phyloP scores from a whole-genome alignment of 2,113 vertebrate species.

The Ascaphus truei region DNA sequence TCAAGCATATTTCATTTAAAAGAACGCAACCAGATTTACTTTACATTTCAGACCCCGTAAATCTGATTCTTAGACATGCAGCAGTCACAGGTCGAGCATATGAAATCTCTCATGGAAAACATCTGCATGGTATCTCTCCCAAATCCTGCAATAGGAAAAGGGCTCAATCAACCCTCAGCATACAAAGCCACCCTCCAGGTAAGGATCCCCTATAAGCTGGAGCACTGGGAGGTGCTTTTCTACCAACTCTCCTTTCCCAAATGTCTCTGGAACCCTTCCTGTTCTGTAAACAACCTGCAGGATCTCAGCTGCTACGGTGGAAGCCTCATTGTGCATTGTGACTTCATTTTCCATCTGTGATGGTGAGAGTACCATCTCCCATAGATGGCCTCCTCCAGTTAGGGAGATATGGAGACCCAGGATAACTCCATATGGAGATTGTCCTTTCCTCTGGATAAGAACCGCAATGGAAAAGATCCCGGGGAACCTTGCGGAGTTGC shows the following conservation, averaged over 20 bases:
- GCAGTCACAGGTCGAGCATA: too few relatives aligned
- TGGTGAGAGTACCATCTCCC: neutral
- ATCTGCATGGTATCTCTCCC: too few relatives aligned
- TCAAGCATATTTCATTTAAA: too few relatives aligned
- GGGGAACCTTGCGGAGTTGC: neutral
- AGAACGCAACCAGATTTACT: too few relatives aligned
- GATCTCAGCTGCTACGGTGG: neutral
- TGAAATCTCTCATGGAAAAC: too few relatives aligned
- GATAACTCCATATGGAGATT: neutral
- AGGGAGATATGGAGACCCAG: neutral
- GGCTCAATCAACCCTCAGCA: too few relatives aligned
- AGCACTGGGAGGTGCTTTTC: neutral
- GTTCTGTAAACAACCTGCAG: neutral
- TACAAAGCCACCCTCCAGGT: conserved; percentile 21
- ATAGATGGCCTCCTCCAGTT: neutral
- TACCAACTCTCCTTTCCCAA: neutral
- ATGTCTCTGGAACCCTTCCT: neutral
- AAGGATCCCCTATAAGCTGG: neutral
- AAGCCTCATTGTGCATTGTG: neutral
- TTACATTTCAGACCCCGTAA: too few relatives aligned
- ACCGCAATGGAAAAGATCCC: neutral
- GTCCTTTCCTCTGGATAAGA: neutral
- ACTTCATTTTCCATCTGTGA: neutral
- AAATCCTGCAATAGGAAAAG: too few relatives aligned
- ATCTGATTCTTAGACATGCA: too few relatives aligned